Conservation (phyloP, 2,888 invertebrate species). For the Dinocampus coccinellae region DNA sequence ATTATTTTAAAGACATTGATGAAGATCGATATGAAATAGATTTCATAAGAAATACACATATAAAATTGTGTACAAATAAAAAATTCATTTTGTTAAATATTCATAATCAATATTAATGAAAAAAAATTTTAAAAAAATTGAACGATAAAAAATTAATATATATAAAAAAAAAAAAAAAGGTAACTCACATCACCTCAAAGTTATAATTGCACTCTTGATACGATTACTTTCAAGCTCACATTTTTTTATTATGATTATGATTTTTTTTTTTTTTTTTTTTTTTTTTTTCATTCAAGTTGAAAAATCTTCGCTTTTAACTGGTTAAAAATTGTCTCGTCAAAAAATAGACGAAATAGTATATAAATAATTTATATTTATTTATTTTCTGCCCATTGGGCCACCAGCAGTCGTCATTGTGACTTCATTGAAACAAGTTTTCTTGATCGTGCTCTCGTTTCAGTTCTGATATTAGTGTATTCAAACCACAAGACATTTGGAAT, state of each 20-base stretch:
- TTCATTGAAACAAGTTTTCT: conserved; percentile 86
- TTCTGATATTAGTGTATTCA: conserved; percentile 89
- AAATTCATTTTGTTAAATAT: background rate
- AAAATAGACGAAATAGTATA: conserved; percentile 25
- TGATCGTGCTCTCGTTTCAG: conserved; percentile 84
- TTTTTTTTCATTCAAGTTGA: too few relatives aligned
- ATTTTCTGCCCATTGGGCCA: conserved; percentile 60
- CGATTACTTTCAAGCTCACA: too few relatives aligned
- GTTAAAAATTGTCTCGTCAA: too few relatives aligned
- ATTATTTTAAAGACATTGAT: background rate
- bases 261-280: too few relatives aligned
- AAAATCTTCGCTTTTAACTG: too few relatives aligned
- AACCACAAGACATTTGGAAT: conserved; percentile 95
- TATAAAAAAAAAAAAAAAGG: too few relatives aligned
- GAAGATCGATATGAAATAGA: background rate
- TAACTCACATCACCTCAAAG: too few relatives aligned
- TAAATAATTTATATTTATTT: conserved; percentile 47
- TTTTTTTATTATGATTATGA: too few relatives aligned
- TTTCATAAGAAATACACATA: background rate
- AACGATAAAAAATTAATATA: conserved; percentile 2
- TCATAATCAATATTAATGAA: background rate
- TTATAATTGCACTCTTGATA: too few relatives aligned
- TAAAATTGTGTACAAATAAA: background rate
- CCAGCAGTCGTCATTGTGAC: conserved; percentile 83
- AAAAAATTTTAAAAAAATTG: background rate